Conservation (phyloP, 30 jellyfish, hydroid and myxozoan species). For the Chrysaora quinquecirrha region DNA sequence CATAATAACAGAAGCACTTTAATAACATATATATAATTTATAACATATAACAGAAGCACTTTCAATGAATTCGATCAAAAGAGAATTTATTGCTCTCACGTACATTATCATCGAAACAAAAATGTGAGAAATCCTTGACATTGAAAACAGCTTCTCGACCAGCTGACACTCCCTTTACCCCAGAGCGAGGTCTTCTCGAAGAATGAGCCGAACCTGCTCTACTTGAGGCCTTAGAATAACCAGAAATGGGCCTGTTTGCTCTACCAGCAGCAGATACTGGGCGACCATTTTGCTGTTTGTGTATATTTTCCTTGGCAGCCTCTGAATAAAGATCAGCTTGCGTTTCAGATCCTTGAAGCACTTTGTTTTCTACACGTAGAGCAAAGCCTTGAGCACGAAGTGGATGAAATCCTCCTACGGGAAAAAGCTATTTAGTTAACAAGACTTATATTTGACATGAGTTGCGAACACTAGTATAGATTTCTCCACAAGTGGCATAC, state of each 20-base stretch:
- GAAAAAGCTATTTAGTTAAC: no score
- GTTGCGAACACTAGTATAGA: no score
- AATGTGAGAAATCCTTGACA: conserved; percentile 73
- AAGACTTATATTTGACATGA: no score
- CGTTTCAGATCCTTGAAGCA: background rate
- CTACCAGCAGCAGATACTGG: conserved; percentile 4
- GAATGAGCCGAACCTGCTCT: no score
- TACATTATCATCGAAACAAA: conserved; percentile 78
- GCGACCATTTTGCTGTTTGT: conserved; percentile 8
- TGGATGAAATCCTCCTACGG: conserved; percentile 58
- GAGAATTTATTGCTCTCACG: no score
- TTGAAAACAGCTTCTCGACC: conserved; percentile 31
- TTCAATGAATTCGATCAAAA: no score
- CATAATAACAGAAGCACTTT: no score
- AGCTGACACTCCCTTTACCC: background rate
- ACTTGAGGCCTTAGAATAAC: conserved; percentile 54
- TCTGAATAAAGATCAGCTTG: background rate
- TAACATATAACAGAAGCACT: no score
- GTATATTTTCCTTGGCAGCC: background rate
- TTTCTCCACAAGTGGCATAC: no score
- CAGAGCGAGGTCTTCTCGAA: conserved; percentile 5
- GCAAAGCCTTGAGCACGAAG: conserved; percentile 70
- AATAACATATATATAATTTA: no score
- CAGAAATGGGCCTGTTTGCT: conserved; percentile 42
- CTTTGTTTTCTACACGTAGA: conserved; percentile 37